phyloP scores from a whole-genome alignment of 2,888 invertebrate genomes.

The Dryocosmus kuriphilus region DNA sequence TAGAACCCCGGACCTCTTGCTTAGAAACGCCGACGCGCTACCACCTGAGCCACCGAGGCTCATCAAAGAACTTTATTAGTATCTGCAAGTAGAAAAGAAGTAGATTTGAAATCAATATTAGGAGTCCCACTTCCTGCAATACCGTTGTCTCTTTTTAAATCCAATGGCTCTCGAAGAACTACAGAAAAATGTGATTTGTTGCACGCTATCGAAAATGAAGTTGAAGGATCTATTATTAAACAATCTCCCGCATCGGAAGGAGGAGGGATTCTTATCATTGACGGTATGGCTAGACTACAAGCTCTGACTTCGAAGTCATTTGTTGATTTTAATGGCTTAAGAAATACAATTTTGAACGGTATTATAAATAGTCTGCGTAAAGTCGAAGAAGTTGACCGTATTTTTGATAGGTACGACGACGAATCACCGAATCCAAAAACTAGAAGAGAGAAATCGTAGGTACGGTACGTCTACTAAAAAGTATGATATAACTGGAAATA shows the following conservation, averaged over 20 bases:
- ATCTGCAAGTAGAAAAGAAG: constrained; percentile 4
- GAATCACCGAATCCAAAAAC: too few species aligned
- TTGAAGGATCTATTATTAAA: background rate
- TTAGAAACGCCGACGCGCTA: too few species aligned
- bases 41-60: too few species aligned
- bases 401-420: constrained; percentile 39
- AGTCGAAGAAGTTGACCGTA: constrained; percentile 9
- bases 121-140: constrained; percentile 7
- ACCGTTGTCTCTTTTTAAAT: too few species aligned
- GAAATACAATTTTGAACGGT: background rate
- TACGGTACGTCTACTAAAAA: too few species aligned
- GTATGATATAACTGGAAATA: too few species aligned
- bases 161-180: too few species aligned
- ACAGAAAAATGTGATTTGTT: constrained; percentile 27
- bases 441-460: too few species aligned
- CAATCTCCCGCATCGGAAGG: background rate
- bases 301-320: background rate
- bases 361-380: background rate
- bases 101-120: constrained; percentile 16
- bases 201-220: constrained; percentile 27
- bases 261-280: background rate
- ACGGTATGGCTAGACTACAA: constrained; percentile 37
- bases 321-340: background rate
- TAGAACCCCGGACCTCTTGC: too few species aligned
- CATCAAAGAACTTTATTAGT: too few species aligned